phyloP scores from a whole-genome alignment of 2,888 invertebrate species.

The Azorinus chamasolen region DNA sequence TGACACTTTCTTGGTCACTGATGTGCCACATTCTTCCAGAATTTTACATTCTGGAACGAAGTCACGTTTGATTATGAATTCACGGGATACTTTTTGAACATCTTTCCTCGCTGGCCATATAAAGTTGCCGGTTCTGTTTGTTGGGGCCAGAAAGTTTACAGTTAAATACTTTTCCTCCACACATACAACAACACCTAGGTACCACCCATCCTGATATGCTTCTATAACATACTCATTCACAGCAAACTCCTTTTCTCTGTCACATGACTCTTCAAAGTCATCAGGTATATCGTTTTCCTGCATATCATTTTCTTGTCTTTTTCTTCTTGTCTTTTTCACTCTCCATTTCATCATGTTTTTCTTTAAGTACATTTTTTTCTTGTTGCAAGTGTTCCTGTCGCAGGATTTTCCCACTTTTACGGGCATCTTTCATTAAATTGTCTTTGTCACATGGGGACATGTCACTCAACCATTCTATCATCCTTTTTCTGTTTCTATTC shows the following conservation, averaged over 20 bases:
- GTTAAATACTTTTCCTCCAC: not conserved
- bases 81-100: constrained; percentile 21
- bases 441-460: not conserved
- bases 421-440: constrained; percentile 3
- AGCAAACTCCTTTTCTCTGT: not conserved
- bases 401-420: constrained; percentile 13
- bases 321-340: not conserved
- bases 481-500: constrained; percentile 26
- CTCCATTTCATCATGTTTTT: constrained; percentile 19
- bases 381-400: constrained; percentile 1
- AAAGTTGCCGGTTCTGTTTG: constrained; percentile 4
- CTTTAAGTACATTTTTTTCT: constrained; percentile 14
- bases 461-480: constrained; percentile 7
- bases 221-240: constrained; percentile 34
- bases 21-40: constrained; percentile 32
- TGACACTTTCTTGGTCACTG: too few relatives aligned
- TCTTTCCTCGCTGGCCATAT: constrained; percentile 20
- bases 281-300: not conserved
- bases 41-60: constrained; percentile 42
- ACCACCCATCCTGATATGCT: constrained; percentile 44
- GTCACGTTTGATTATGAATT: constrained; percentile 23
- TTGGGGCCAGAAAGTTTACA: constrained; percentile 21
- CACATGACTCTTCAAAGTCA: not conserved
- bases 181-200: constrained; percentile 27
- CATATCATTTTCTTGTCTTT: not conserved